A percentile compares a stretch with the other conserved stretches of the same genome.
phyloP scores from a whole-genome alignment of 1,140 invertebrate species.

The Drosophila novamexicana region DNA sequence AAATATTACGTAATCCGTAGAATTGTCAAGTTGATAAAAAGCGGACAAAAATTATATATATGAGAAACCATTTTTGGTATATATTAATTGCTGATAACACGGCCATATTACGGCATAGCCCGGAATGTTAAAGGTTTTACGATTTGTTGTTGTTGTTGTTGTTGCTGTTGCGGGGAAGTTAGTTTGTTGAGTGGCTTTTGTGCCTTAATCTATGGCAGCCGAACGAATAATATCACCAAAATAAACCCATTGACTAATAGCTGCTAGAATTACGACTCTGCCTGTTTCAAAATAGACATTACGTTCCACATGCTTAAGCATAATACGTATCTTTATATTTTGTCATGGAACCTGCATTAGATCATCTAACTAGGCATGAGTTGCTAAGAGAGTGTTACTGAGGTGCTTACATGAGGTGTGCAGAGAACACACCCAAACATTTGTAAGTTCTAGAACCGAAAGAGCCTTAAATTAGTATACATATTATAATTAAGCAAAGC shows the following conservation, averaged over 20 bases:
- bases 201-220: slow-evolving; percentile 32
- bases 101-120: slow-evolving; percentile 32
- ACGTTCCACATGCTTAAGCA: slow-evolving; percentile 10
- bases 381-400: background rate
- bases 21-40: slow-evolving; percentile 36
- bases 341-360: background rate
- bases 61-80: slow-evolving; percentile 22
- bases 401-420: background rate
- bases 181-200: slow-evolving; percentile 1
- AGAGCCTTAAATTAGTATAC: no score
- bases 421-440: no score
- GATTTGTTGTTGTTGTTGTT: background rate
- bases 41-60: background rate
- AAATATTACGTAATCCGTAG: slow-evolving; percentile 33
- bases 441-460: no score
- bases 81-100: slow-evolving; percentile 47
- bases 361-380: slow-evolving; percentile 2
- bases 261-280: slow-evolving; percentile 8
- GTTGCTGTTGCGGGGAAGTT: slow-evolving; percentile 18
- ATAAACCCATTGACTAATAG: slow-evolving; percentile 48
- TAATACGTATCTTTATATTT: background rate
- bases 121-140: background rate
- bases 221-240: slow-evolving; percentile 30
- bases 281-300: slow-evolving; percentile 28
- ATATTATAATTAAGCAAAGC: no score